A percentile compares a stretch with the other conserved stretches of the same genome.
phyloP scores from a whole-genome alignment of 1,140 invertebrate genomes.

The Phymastichus coffea region DNA sequence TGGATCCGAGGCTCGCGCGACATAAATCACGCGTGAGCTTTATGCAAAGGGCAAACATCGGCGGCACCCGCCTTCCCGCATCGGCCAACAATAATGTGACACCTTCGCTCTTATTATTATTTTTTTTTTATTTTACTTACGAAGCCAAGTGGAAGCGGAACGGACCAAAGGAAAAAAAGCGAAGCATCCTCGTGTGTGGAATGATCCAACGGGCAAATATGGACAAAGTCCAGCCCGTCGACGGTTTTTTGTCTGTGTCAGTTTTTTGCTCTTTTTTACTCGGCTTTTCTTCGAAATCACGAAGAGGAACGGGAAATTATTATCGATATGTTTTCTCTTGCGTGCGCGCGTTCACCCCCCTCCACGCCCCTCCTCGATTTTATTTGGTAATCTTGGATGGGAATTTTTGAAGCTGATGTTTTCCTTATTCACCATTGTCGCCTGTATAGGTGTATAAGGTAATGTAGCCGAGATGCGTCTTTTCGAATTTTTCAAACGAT shows the following conservation, averaged over 20 bases:
- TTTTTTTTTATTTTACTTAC: background rate
- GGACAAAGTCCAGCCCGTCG: constrained; percentile 5
- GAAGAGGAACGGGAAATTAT: constrained; percentile 7
- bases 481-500: background rate
- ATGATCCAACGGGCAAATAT: constrained; percentile 2
- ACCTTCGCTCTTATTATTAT: no score
- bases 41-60: constrained; percentile 33
- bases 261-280: constrained; percentile 6
- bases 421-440: constrained; percentile 2
- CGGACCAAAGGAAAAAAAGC: background rate
- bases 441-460: background rate
- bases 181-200: background rate
- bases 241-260: background rate
- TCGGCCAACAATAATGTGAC: constrained; percentile 28
- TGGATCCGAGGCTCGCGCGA: background rate
- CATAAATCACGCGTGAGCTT: constrained; percentile 33
- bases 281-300: background rate
- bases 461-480: background rate
- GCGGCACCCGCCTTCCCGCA: constrained; percentile 30
- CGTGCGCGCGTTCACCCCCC: background rate
- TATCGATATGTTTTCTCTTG: constrained; percentile 6
- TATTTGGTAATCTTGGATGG: background rate
- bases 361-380: background rate
- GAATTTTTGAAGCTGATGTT: constrained; percentile 9
- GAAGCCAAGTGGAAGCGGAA: constrained; percentile 3